Base-by-base conservation (phyloP, 2,888 invertebrate species). In the Spodoptera exigua region DNA sequence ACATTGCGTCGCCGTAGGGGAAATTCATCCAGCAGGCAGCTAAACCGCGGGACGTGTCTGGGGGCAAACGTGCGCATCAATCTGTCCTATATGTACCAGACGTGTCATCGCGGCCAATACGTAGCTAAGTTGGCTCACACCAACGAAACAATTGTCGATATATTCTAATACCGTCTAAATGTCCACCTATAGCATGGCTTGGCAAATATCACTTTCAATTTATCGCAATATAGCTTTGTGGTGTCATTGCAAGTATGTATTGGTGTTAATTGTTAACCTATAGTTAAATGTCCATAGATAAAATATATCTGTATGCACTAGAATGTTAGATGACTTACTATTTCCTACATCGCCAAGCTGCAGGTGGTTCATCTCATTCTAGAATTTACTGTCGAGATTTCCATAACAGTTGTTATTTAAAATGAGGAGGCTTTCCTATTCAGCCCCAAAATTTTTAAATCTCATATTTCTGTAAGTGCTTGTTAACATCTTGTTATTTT, bases 401-500 rank as follows among this genome's bases (percentile, higher is more conserved):
- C 55, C 56, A 55, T 71, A 59, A 56, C 46, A 54, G 62, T 65
- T 39, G 40, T 70, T 62, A 37, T 71, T 70, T 54, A 39, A 58
- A 61, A 65, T 62, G 57, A 63, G 58, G 61, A 62, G 71, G 70
- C 71, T 76, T 73, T 56, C 41, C 57, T 67, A 51, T 52, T 67
- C 43, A 59, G 76, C 70, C 58, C 59, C 55, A 68, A 54, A 27
- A 14, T 67, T 61, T 67, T 74, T 61, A 61, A 72, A 72, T 76
- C 61, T 73, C 70, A 61, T 71, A 68, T 59, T 73, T 74, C 71
- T 69, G 61, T 79, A 76, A 81, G 74, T 78, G 82, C 80, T 84
- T 86, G 81, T 85, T 85, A 73, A 74, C 78, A 76, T 78, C 64
- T 79, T 85, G 80, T 82, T 84, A 79, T 81, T 77, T 82, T 68